A percentile compares a stretch with the other conserved stretches of the same genome.
These are phyloP conservation scores for Tetrapedia diversipes DNA, from an alignment of 2,888 invertebrate species.

Conservation along the genomic window DNA sequence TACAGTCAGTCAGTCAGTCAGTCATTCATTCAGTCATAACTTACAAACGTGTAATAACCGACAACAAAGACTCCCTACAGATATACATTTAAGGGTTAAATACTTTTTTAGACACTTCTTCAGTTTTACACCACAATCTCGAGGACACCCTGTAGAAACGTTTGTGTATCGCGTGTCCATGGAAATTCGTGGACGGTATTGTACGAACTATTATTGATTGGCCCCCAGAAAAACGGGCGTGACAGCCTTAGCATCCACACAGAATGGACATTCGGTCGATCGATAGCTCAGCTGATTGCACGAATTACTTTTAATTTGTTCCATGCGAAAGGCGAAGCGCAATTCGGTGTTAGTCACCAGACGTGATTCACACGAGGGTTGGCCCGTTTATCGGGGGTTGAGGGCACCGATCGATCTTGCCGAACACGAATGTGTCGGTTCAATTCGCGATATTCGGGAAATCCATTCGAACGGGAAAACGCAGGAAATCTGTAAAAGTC, in stretches of 20 bases:
- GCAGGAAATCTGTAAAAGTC: no score
- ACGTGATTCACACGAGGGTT: not conserved
- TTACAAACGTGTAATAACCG: no score
- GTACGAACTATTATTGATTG: constrained; percentile 22
- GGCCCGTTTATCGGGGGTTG: constrained; percentile 1
- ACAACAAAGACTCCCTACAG: no score
- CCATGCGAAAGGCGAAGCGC: not conserved
- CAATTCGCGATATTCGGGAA: no score
- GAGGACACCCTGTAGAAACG: not conserved
- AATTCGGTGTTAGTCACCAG: constrained; percentile 20
- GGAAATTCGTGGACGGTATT: not conserved
- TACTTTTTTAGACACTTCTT: not conserved
- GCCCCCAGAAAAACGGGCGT: constrained; percentile 19
- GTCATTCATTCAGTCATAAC: no score
- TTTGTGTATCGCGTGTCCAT: not conserved
- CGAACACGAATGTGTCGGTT: not conserved
- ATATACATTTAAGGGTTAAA: no score
- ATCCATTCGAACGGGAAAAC: no score
- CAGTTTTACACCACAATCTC: not conserved
- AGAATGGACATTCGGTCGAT: constrained; percentile 33
- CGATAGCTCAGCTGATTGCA: constrained; percentile 25
- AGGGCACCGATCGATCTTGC: not conserved
- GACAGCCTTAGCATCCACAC: constrained; percentile 22
- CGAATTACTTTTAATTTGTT: constrained; percentile 21
- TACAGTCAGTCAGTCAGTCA: no score